Conservation (phyloP, 2,888 invertebrate species). For the Campoletis raptor region DNA sequence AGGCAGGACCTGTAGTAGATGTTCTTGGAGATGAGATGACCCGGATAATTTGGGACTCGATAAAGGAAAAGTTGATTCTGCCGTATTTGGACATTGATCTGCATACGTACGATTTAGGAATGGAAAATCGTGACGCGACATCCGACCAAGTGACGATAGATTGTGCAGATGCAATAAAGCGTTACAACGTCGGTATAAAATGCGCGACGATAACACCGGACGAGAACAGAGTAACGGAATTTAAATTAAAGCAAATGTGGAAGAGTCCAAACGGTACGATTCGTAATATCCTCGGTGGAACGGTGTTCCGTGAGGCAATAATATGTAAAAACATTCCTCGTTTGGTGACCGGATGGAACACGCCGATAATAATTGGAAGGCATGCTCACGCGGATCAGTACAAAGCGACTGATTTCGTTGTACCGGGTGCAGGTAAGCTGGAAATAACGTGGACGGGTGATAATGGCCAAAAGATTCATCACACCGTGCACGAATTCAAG, state of each 20-base stretch:
- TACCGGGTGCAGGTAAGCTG: conserved; percentile 95
- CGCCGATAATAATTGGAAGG: conserved; percentile 99
- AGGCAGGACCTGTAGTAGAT: conserved; percentile 96
- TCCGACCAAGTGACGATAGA: conserved; percentile 98
- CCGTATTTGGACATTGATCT: conserved; percentile 98
- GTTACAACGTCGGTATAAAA: conserved; percentile 99
- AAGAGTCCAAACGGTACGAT: conserved; percentile 96
- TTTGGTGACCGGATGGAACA: conserved; percentile 96
- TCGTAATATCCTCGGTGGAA: conserved; percentile 94
- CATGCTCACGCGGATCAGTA: conserved; percentile 99
- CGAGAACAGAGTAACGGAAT: conserved; percentile 97
- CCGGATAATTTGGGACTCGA: conserved; percentile 98
- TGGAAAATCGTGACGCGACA: conserved; percentile 97
- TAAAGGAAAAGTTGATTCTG: conserved; percentile 98
- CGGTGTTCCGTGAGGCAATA: conserved; percentile 94
- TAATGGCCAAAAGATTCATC: conserved; percentile 88
- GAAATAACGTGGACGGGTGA: conserved; percentile 93
- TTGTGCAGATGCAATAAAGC: conserved; percentile 97
- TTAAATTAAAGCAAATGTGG: conserved; percentile 96
- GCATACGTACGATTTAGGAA: conserved; percentile 97
- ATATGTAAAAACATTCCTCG: conserved; percentile 97
- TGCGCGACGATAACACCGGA: conserved; percentile 99
- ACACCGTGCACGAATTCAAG: conserved; percentile 94
- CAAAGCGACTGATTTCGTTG: conserved; percentile 98
- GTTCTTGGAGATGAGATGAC: conserved; percentile 98